Conservation (phyloP, 2,888 invertebrate species). For the Napeogenes inachia region DNA sequence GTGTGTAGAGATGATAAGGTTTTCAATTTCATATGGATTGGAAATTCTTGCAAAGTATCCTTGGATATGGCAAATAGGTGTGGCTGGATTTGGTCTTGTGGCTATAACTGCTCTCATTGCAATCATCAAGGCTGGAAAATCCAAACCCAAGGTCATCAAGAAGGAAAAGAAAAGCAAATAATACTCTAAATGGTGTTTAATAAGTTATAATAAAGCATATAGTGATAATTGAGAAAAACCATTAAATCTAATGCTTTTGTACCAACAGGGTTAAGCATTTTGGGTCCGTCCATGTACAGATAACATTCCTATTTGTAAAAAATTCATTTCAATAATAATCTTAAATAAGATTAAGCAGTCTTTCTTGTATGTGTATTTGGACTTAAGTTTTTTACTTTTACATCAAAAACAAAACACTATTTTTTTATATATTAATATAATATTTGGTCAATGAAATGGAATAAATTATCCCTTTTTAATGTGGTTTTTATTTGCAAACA, state of each 20-base stretch:
- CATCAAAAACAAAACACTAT: too few relatives aligned
- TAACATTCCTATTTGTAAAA: background rate
- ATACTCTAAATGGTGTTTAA: conserved; percentile 14
- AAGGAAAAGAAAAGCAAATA: conserved; percentile 72
- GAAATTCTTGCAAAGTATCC: conserved; percentile 60
- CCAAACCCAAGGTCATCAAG: conserved; percentile 58
- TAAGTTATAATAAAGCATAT: background rate
- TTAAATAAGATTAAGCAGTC: too few relatives aligned
- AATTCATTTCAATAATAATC: too few relatives aligned
- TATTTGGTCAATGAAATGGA: too few relatives aligned
- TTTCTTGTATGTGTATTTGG: too few relatives aligned
- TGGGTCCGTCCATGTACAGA: conserved; percentile 14
- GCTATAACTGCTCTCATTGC: conserved; percentile 70
- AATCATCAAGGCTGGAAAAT: conserved; percentile 60
- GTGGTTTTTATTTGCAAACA: too few relatives aligned
- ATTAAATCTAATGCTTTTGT: conserved; percentile 7
- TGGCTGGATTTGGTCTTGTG: conserved; percentile 68
- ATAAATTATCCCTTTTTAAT: too few relatives aligned
- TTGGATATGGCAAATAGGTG: conserved; percentile 72
- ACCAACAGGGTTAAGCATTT: conserved; percentile 17
- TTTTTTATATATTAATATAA: too few relatives aligned
- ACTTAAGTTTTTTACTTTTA: too few relatives aligned
- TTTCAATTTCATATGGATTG: conserved; percentile 52
- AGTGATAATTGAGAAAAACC: background rate
- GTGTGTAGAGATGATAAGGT: conserved; percentile 64